Conservation (phyloP, 2,888 invertebrate species). For the Acleris sparsana region DNA sequence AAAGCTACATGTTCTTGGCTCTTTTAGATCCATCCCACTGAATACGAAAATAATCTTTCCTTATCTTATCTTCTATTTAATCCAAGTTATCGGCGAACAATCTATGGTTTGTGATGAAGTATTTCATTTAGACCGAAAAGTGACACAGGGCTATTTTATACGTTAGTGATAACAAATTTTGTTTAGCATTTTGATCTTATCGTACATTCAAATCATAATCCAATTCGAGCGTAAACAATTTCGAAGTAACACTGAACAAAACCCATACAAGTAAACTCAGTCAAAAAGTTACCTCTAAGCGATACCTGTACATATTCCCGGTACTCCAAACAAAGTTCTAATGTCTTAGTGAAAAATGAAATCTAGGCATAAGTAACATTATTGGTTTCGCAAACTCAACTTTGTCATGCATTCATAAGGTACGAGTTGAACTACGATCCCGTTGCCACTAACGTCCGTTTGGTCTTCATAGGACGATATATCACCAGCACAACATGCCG, state of each 20-base stretch:
- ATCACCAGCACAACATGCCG: constrained; percentile 25
- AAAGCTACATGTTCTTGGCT: no score
- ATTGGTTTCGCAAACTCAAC: neutral
- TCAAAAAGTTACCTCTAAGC: constrained; percentile 24
- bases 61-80: no score
- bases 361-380: neutral
- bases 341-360: neutral
- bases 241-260: constrained; percentile 7
- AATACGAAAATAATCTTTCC: no score
- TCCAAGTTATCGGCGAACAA: no score
- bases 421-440: neutral
- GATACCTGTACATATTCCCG: constrained; percentile 26
- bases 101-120: no score
- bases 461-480: constrained; percentile 3
- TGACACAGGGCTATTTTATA: no score
- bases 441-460: neutral
- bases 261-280: constrained; percentile 14
- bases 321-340: constrained; percentile 16
- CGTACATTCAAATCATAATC: neutral
- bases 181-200: no score
- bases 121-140: no score
- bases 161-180: no score
- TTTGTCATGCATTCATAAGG: neutral
- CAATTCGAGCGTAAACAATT: neutral
- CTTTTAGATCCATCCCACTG: no score